These are phyloP conservation scores for Sarcoramphus papa DNA, from an alignment of 2,797 vertebrate species.

Conservation along the genomic window DNA sequence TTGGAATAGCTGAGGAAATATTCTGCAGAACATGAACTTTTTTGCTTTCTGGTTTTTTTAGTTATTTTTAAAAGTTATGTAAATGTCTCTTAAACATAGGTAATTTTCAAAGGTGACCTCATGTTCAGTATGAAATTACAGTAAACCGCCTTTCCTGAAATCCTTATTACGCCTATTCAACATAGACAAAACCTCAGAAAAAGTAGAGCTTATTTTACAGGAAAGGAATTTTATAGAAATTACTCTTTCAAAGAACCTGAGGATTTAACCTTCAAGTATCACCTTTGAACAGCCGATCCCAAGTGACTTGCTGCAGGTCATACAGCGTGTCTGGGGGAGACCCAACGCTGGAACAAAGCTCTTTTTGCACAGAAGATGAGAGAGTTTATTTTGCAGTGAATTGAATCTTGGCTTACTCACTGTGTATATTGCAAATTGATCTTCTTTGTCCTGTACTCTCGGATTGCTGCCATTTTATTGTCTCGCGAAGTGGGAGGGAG, in stretches of 20 bases:
- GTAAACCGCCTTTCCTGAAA: not conserved
- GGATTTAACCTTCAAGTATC: not conserved
- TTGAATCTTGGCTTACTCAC: not conserved
- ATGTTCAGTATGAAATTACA: not conserved
- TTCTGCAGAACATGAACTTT: not conserved
- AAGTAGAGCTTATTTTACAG: not conserved
- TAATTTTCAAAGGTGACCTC: not conserved
- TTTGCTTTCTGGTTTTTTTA: not conserved
- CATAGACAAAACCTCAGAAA: not conserved
- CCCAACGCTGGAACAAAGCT: not conserved
- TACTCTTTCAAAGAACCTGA: not conserved
- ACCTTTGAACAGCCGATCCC: not conserved
- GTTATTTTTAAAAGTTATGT: not conserved
- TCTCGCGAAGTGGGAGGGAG: not conserved
- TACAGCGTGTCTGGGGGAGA: not conserved
- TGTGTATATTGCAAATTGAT: not conserved
- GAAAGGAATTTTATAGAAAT: not conserved
- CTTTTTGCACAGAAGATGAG: not conserved
- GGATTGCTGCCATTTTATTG: not conserved
- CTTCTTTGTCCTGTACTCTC: not conserved
- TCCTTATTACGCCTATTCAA: not conserved
- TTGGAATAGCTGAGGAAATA: not conserved
- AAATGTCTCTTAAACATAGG: not conserved
- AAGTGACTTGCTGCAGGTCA: not conserved
- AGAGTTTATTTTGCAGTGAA: not conserved